Base-by-base conservation (phyloP, 2,797 vertebrate species). In the Scolopax rusticola region DNA sequence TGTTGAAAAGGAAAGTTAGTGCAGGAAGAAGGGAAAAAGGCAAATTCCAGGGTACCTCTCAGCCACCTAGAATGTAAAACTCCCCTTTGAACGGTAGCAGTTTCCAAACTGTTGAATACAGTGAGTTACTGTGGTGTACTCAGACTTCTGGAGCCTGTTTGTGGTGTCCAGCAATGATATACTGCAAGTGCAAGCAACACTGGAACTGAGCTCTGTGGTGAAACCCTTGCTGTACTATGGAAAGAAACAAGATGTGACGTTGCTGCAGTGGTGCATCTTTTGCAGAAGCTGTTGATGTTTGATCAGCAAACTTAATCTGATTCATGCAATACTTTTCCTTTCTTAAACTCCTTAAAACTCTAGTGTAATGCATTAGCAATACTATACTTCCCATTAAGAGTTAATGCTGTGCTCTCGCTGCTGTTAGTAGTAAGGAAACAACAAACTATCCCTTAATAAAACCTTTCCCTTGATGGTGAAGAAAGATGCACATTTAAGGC, bases 61-160 rank as follows among this genome's bases (percentile, higher is more conserved):
- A 63, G 16, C 27, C 82, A 60, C 4, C 38, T 81, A 38, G 54
- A 90, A 57, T 41, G 4, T 8, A 41, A 69, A n/a, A 2, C 25
- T 2, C 5, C 3, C 23, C 15, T 50, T 69, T 59, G 27, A 76
- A 79, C 0, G 0, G 12, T 43, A 18, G 2, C 19, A 53, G 7
- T 60, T 89, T 85, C 0, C 40, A 67, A 91, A 48, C 21, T 32
- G 20, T 51, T 67, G 20, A 60, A n/a, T 68, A 19, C 36, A 60
- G 50, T 32, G 18, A 11, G 7, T 54, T 63, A 11, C 30, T 59
- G 16, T 51, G 14, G 3, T 28, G 5, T 75, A 32, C 14, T 83
- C 40, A n/a, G 70, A 43, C 13, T 64, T 79, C 27, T 90, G 86
- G 5, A 84, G 7, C 15, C 41, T 59, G 4, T n/a, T 30, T 63